Evolutionary conservation across 2,888 invertebrate species (phyloP).

Genomic region (Strigamia transsilvanica): DNA sequence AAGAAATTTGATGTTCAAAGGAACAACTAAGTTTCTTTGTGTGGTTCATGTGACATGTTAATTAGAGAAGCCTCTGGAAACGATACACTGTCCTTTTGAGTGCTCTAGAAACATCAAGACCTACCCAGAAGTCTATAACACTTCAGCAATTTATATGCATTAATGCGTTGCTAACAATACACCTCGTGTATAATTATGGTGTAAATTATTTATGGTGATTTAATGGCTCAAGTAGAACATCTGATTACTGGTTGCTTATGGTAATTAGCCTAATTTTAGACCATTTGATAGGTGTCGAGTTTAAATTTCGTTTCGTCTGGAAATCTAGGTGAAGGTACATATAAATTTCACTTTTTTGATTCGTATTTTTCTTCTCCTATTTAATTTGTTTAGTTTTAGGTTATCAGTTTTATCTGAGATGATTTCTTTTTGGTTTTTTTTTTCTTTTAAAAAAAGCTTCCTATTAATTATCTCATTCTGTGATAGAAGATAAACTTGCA

Average conservation of each 20-base stretch:
- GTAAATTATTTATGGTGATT: constrained; percentile 25
- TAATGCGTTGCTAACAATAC: constrained; percentile 11
- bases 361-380: background rate
- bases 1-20: no score
- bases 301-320: background rate
- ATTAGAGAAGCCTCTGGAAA: background rate
- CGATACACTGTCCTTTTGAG: background rate
- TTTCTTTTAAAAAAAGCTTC: background rate
- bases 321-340: constrained; percentile 28
- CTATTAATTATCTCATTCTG: constrained; percentile 13
- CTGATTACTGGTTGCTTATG: constrained; percentile 31
- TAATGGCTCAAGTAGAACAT: constrained; percentile 34
- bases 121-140: background rate
- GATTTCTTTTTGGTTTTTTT: constrained; percentile 1
- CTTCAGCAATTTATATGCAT: constrained; percentile 17
- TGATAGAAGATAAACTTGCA: background rate
- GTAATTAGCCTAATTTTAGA: constrained; percentile 21
- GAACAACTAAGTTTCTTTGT: background rate
- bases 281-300: constrained; percentile 30
- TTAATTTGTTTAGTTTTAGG: constrained; percentile 24
- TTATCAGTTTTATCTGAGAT: constrained; percentile 15
- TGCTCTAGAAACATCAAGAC: constrained; percentile 18
- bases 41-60: background rate
- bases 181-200: background rate
- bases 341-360: constrained; percentile 1